Base-by-base conservation (phyloP, 2,888 invertebrate genomes). In the Gymnocheta viridis region DNA sequence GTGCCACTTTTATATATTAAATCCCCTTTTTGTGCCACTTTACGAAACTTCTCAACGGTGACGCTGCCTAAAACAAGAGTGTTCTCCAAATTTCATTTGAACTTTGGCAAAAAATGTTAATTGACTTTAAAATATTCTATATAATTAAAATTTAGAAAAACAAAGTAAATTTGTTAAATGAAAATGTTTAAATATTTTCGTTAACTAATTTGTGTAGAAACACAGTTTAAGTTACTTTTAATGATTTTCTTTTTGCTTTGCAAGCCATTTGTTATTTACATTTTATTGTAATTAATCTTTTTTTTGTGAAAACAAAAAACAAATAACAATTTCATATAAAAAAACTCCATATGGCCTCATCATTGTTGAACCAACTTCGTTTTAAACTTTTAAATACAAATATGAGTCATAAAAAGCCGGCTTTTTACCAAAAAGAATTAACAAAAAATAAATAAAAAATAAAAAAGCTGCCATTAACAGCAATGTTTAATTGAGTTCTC, bases 401-500 rank as follows among this genome's bases (percentile, higher is more conserved):
- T 0, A 7, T 62, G 73, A 73, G 29, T 74, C 64, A 74, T n/a
- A 64, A 54, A 64, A 64, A 41, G 41, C 51, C 54, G 41, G 29
- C 29, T 47, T 72, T 27, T 44, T 22, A 56, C 38, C 6, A n/a
- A 14, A 69, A 41, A 69, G 41, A 49, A 29, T 54, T 38, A 38
- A 54, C 0, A 62, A 49, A 6, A 49, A 24, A 27, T 4, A 47
- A 47, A 17, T 7, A 19, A 62, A 49, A 6, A 49, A 24, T 19
- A 6, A 47, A 47, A 17, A 17, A 19, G 17, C 41, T 41, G n/a
- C 10, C 22, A 73, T 5, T 9, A n/a, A 35, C 51, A 74, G 14
- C 49, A 67, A 44, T 35, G 10, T 47, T 58, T 77, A 67, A 67
- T 67, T 77, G 67, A 67, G 66, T 60, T 49, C 49, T 58, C 14